phyloP scores from a whole-genome alignment of 2,888 invertebrate genomes.

The Meiosimyza decipiens region DNA sequence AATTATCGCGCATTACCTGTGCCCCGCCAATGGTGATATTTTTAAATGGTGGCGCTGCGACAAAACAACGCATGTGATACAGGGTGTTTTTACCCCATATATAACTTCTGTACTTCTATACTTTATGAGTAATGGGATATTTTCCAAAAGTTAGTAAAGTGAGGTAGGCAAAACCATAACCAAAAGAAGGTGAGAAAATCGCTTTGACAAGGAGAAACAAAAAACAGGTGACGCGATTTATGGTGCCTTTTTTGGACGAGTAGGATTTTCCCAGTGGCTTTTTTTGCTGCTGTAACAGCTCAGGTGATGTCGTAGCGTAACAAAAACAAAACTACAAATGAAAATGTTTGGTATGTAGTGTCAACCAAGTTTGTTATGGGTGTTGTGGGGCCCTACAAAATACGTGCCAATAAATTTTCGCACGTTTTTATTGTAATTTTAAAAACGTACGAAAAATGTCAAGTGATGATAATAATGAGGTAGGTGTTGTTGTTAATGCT shows the following conservation, averaged over 20 bases:
- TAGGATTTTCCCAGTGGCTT: no score
- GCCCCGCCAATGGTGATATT: neutral
- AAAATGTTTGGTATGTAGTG: constrained; percentile 34
- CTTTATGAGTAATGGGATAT: constrained; percentile 9
- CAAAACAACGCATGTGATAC: neutral
- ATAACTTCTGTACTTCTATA: no score
- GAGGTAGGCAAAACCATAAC: constrained; percentile 25
- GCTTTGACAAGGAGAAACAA: constrained; percentile 27
- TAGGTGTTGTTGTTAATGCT: constrained; percentile 34
- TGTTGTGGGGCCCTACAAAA: constrained; percentile 22
- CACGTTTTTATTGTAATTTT: constrained; percentile 63
- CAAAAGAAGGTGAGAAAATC: constrained; percentile 24
- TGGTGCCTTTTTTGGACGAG: constrained; percentile 2
- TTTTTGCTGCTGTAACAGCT: neutral
- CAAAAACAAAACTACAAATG: constrained; percentile 48
- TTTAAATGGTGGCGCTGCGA: constrained; percentile 30
- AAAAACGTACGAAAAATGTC: constrained; percentile 57
- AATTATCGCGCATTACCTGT: constrained; percentile 50
- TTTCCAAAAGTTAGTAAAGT: constrained; percentile 27
- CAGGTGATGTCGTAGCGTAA: constrained; percentile 33
- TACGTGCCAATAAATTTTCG: constrained; percentile 63
- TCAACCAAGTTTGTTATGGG: neutral
- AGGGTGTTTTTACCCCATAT: neutral
- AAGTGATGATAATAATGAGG: constrained; percentile 53
- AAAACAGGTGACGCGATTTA: constrained; percentile 31